Percentiles rank a stretch among this genome's conserved stretches.
Conservation (phyloP, 2,797 vertebrate species). For the Pogonophryne albipinna region DNA sequence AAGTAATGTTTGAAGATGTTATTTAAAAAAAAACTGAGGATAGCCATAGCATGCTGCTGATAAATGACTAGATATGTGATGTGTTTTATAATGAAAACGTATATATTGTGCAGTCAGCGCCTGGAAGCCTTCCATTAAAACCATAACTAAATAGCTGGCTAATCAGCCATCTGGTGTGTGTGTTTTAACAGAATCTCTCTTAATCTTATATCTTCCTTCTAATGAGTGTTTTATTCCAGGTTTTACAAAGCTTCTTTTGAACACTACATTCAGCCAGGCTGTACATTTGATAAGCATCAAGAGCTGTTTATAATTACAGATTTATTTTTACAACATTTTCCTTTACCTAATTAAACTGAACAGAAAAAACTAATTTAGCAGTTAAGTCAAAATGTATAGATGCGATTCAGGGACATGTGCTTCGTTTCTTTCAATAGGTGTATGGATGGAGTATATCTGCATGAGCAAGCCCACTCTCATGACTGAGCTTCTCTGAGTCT, state of each 20-base stretch:
- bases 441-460: constrained; percentile 37
- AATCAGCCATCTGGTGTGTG: constrained; percentile 17
- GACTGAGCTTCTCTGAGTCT: constrained; percentile 53
- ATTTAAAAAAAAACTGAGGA: no score
- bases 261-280: not conserved
- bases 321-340: not conserved
- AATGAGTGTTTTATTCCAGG: not conserved
- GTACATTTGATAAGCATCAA: not conserved
- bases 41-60: not conserved
- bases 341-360: not conserved
- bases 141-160: constrained; percentile 2
- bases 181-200: not conserved
- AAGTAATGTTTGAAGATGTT: no score
- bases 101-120: not conserved
- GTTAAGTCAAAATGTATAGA: not conserved
- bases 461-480: constrained; percentile 42
- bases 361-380: not conserved
- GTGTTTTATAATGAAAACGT: not conserved
- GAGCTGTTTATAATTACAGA: not conserved
- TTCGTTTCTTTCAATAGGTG: constrained; percentile 7
- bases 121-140: constrained; percentile 21
- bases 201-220: constrained; percentile 10
- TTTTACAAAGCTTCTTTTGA: not conserved
- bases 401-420: not conserved
- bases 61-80: constrained; percentile 5